Conservation (phyloP, 2,113 vertebrate genomes). For the Gambusia affinis region DNA sequence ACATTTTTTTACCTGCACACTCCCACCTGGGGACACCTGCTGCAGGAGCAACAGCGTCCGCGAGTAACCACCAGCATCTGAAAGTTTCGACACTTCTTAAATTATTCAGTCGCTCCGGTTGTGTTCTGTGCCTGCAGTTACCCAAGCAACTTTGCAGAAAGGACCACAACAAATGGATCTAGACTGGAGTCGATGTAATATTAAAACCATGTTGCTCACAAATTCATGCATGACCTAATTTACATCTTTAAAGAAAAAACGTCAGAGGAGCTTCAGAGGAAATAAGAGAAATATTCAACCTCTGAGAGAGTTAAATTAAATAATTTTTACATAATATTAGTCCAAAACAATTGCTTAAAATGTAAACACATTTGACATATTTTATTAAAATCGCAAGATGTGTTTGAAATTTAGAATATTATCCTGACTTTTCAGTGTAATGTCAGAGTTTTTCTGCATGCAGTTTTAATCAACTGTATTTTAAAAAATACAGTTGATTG, state of each 20-base stretch:
- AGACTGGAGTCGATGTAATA: conserved; percentile 22
- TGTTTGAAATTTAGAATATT: background rate
- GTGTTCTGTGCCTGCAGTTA: conserved; percentile 82
- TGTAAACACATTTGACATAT: background rate
- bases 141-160: conserved; percentile 72
- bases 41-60: conserved; percentile 17
- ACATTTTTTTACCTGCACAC: conserved; percentile 75
- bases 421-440: too few relatives aligned
- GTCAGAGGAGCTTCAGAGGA: background rate
- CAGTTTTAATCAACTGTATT: too few relatives aligned
- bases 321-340: too few relatives aligned
- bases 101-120: conserved; percentile 87
- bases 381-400: background rate
- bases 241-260: background rate
- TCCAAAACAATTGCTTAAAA: background rate
- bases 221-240: background rate
- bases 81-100: conserved; percentile 77
- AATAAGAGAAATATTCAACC: too few relatives aligned
- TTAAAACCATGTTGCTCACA: conserved; percentile 22
- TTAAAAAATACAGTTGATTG: too few relatives aligned
- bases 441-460: too few relatives aligned
- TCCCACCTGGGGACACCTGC: conserved; percentile 31
- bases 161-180: conserved; percentile 35
- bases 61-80: conserved; percentile 60
- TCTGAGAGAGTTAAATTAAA: background rate